Evolutionary conservation across 2,113 vertebrate species (phyloP).

Genomic region (Dromas ardeola): DNA sequence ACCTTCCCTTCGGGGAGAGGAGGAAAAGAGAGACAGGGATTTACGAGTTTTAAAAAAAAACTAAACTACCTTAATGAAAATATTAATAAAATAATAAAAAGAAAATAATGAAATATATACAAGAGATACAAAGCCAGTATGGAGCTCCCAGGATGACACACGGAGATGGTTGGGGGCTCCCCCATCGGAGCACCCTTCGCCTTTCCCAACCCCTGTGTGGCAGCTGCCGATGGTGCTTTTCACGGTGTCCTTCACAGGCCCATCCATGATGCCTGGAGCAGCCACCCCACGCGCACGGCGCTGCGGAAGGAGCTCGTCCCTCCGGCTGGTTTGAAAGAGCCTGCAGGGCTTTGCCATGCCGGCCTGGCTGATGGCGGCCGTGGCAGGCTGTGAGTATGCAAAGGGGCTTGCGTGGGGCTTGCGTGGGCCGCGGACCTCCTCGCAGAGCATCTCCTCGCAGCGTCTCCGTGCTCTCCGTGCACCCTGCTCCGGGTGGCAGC

Average conservation of each 20-base stretch:
- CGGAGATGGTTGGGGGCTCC: not conserved
- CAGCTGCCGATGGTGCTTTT: not conserved
- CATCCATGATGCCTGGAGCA: rapidly evolving
- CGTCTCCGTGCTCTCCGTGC: not conserved
- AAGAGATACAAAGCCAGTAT: not conserved
- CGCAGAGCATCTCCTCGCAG: not conserved
- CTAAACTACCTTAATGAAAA: not conserved
- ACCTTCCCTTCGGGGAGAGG: not conserved
- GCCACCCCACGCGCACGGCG: rapidly evolving
- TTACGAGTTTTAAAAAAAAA: not conserved
- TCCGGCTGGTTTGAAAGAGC: not conserved
- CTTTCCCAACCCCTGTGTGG: not conserved
- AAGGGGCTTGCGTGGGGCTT: not conserved
- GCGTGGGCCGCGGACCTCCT: not conserved
- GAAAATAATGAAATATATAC: not conserved
- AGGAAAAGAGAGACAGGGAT: not conserved
- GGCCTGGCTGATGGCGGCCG: rapidly evolving
- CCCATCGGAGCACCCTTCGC: rapidly evolving
- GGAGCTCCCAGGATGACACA: not conserved
- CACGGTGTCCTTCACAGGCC: not conserved
- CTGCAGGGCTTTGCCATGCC: not conserved
- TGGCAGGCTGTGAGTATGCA: not conserved
- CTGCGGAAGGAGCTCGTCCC: not conserved
- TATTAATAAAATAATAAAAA: not conserved
- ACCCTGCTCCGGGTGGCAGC: not conserved